Evolutionary conservation across 2,797 vertebrate genomes (phyloP), one percentile per base, ranked within the genome.

Genomic region (Aplochiton taeniatus): DNA sequence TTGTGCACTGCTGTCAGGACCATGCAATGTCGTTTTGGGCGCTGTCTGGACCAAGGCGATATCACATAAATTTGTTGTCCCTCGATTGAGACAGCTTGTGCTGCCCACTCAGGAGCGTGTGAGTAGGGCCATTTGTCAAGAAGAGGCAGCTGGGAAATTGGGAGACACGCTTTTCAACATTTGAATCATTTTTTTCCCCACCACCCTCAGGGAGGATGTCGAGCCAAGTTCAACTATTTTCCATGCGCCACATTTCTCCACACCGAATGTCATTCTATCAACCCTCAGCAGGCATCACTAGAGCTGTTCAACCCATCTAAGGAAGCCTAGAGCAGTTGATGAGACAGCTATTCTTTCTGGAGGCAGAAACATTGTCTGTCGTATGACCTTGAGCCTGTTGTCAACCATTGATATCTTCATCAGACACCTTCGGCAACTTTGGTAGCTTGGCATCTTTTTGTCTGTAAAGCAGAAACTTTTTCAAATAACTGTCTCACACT

Each of bases 61-160:
- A 64, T 59, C 64, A 65, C 70, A 83, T 76, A 70, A 75, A 81
- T 87, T 72, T 78, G 71, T 65, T 70, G 73, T 76, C 76, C 69
- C 61, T 61, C 63, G 76, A 80, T 71, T 77, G 79, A 87, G 66
- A 74, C 72, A 46, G 60, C 69, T 50, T 0, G 1, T 7, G 68
- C 70, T 16, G 76, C 65, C 76, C 72, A 63, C 77, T 80, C 81
- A 69, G 65, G 71, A 76, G 73, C 72, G 72, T 63, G 68, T 75
- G 64, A 78, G 72, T 49, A 17, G 69, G 69, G 66, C 73, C 75
- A 74, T 88, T 84, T 75, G 75, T 88, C 82, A 86, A 73, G 52
- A 69, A 4, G 66, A 70, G 79, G 62, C 80, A 68, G 78, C 75
- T 72, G 73, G 75, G 74, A 80, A 88, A 84, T 75, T 68, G 78